A percentile compares a stretch with the other conserved stretches of the same genome.
Evolutionary conservation across 2,888 invertebrate genomes (phyloP).

Genomic region (Spialia ferax): DNA sequence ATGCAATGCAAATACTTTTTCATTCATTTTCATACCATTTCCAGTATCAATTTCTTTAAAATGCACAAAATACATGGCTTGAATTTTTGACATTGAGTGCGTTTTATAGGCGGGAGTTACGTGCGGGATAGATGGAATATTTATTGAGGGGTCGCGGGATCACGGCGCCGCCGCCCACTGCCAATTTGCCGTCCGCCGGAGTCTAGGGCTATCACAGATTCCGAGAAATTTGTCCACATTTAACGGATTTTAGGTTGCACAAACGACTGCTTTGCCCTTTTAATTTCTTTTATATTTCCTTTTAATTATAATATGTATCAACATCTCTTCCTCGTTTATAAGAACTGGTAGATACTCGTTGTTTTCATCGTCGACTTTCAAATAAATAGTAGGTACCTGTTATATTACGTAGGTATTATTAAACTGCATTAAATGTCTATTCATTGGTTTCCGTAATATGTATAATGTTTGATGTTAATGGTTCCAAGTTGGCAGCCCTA

Average conservation of each 20-base stretch:
- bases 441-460: neutral
- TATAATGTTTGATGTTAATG: neutral
- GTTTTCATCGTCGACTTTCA: too few relatives aligned
- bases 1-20: too few relatives aligned
- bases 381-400: too few relatives aligned
- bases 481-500: conserved; percentile 23
- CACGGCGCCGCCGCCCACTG: conserved; percentile 76
- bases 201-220: conserved; percentile 32
- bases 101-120: conserved; percentile 49
- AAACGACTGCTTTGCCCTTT: too few relatives aligned
- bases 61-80: neutral
- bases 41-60: neutral
- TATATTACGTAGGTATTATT: too few relatives aligned
- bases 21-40: neutral
- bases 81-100: conserved; percentile 44
- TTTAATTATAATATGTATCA: too few relatives aligned
- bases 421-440: too few relatives aligned
- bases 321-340: too few relatives aligned
- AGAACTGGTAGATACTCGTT: too few relatives aligned
- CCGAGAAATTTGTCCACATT: neutral
- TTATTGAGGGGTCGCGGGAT: conserved; percentile 80
- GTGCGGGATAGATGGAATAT: conserved; percentile 65
- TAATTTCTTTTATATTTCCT: too few relatives aligned
- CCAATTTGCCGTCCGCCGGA: conserved; percentile 76
- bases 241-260: too few relatives aligned